Base-by-base conservation (phyloP, 2,888 invertebrate species). In the Drosophila paranaensis region DNA sequence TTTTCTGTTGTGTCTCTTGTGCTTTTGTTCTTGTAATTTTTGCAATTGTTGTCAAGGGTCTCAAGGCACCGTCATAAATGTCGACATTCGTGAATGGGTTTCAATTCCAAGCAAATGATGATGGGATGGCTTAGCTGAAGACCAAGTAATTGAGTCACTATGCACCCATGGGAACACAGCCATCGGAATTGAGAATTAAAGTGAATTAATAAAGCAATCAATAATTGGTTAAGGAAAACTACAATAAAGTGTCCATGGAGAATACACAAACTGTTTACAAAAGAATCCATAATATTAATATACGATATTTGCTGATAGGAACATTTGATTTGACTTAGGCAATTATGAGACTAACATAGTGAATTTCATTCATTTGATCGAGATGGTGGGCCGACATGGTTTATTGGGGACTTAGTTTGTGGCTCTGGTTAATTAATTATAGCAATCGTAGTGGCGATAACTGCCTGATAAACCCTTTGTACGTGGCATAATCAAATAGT, bases 401-500 rank as follows among this genome's bases (percentile, higher is more conserved):
- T 30, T 48, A 13, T 27, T 16, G 13, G 16, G 33, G 14, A 53
- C 27, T 39, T 40, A 11, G 45, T 43, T 48, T 40, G 56, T 14
- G 58, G 53, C 25, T n/a, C 6, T 9, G 14, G 27, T 2, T 40
- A 50, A 63, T 60, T 48, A 42, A 60, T 60, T 50, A 51, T 27
- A 27, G 0, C 56, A 43, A 57, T 30, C 27, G 56, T 54, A 30
- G 48, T 39, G 37, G 16, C 48, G 57, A 61, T 60, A 63, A 62
- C 40, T 67, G 27, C 43, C 35, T 54, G 63, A 43, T 56, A 56
- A 56, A 37, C 25, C 20, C 33, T n/a, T 37, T n/a, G 40, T 51
- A 53, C 60, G 45, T 60, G 74, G 46, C 70, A 61, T 60, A 65
- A 55, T 54, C 30, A 54, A 37, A 13, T 30, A 1, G 37, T n/a